A percentile compares a stretch with the other conserved stretches of the same genome.
Conservation (phyloP, 2,888 invertebrate genomes). For the Acrobasis consociella region DNA sequence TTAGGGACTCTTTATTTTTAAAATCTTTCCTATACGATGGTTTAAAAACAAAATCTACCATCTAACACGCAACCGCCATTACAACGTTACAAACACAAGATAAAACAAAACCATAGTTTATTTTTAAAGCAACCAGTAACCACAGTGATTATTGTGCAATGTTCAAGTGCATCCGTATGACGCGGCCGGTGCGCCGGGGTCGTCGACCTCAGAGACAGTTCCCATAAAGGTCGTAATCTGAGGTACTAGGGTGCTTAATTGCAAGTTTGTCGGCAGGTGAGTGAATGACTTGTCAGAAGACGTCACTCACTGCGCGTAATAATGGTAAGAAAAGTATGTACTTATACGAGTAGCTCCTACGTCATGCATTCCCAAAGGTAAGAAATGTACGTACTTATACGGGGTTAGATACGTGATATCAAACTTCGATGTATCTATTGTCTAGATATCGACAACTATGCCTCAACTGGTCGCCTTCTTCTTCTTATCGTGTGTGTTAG, state of each 20-base stretch:
- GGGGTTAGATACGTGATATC: too few relatives aligned
- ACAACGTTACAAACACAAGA: constrained; percentile 27
- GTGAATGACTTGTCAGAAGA: constrained; percentile 23
- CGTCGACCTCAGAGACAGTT: constrained; percentile 59
- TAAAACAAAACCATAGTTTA: constrained; percentile 31
- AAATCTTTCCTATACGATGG: background rate
- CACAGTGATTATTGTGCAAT: constrained; percentile 57
- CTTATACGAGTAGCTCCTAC: too few relatives aligned
- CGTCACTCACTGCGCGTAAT: background rate
- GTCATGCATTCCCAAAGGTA: too few relatives aligned
- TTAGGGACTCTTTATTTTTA: too few relatives aligned
- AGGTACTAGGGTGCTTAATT: constrained; percentile 33
- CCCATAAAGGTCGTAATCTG: constrained; percentile 51
- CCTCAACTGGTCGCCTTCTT: too few relatives aligned
- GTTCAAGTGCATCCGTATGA: constrained; percentile 63
- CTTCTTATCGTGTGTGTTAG: too few relatives aligned
- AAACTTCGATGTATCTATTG: too few relatives aligned
- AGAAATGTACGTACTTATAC: too few relatives aligned
- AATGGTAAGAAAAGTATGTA: too few relatives aligned
- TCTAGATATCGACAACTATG: too few relatives aligned
- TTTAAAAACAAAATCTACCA: background rate
- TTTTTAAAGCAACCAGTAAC: constrained; percentile 32
- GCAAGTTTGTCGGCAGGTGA: constrained; percentile 23
- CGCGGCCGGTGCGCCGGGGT: constrained; percentile 61
- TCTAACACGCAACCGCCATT: constrained; percentile 3